Percentiles rank a stretch among this genome's conserved stretches.
Conservation (phyloP, 2,797 vertebrate genomes). For the Cynopterus sphinx region DNA sequence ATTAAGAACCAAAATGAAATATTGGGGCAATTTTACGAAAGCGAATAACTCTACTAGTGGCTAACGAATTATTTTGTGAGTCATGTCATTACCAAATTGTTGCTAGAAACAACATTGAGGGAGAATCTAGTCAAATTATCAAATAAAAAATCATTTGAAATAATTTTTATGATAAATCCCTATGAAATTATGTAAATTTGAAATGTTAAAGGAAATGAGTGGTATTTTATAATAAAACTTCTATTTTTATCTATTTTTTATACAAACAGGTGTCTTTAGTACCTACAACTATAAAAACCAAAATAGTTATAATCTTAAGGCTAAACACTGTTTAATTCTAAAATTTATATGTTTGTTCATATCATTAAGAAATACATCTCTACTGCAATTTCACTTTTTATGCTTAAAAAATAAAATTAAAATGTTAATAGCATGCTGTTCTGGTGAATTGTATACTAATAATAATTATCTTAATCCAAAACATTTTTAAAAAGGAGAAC, state of each 20-base stretch:
- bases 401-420: background rate
- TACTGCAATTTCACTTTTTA: background rate
- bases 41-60: background rate
- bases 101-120: conserved; percentile 8
- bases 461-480: background rate
- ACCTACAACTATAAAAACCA: background rate
- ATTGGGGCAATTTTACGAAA: background rate
- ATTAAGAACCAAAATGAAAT: conserved; percentile 16
- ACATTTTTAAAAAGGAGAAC: background rate
- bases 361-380: background rate
- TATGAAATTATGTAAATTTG: background rate
- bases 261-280: background rate
- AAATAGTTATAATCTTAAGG: background rate
- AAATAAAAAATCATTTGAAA: background rate
- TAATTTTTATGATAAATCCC: background rate
- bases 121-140: background rate
- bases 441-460: background rate
- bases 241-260: background rate
- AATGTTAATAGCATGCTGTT: conserved; percentile 1
- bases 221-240: background rate
- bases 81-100: background rate
- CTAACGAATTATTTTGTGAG: background rate
- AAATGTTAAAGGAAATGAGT: background rate
- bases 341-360: background rate
- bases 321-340: background rate